phyloP scores from a whole-genome alignment of 2,797 vertebrate genomes.

The Centroberyx gerrardi region DNA sequence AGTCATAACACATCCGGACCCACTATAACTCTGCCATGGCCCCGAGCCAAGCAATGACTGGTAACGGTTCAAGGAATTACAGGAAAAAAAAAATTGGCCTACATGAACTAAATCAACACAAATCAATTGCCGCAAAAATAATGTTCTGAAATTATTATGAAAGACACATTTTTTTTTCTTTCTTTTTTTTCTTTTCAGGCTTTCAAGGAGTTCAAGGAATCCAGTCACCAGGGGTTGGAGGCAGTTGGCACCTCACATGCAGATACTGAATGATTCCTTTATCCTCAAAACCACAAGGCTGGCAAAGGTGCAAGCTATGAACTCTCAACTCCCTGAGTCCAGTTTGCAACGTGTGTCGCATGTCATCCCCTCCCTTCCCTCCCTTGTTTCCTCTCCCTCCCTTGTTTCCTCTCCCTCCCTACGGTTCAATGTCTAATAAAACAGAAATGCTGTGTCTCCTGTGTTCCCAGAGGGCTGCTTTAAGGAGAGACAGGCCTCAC shows the following conservation, averaged over 20 bases:
- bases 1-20: slow-evolving; percentile 75
- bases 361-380: slow-evolving; percentile 13
- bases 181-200: too few relatives aligned
- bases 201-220: neutral
- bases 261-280: neutral
- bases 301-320: neutral
- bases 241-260: slow-evolving; percentile 1
- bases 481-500: slow-evolving; percentile 42
- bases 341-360: slow-evolving; percentile 19
- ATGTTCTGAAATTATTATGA: neutral
- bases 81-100: neutral
- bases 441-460: slow-evolving; percentile 53
- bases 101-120: neutral
- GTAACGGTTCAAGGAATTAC: neutral
- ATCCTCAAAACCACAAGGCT: slow-evolving; percentile 8
- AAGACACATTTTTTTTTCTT: too few relatives aligned
- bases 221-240: neutral
- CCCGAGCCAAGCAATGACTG: neutral
- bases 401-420: slow-evolving; percentile 33
- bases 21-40: slow-evolving; percentile 52
- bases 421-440: slow-evolving; percentile 65
- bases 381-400: slow-evolving; percentile 30
- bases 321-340: slow-evolving; percentile 7
- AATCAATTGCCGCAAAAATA: neutral
- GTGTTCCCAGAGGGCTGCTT: slow-evolving; percentile 50